phyloP scores from a whole-genome alignment of 2,113 vertebrate species.

The Dromaius novaehollandiae region DNA sequence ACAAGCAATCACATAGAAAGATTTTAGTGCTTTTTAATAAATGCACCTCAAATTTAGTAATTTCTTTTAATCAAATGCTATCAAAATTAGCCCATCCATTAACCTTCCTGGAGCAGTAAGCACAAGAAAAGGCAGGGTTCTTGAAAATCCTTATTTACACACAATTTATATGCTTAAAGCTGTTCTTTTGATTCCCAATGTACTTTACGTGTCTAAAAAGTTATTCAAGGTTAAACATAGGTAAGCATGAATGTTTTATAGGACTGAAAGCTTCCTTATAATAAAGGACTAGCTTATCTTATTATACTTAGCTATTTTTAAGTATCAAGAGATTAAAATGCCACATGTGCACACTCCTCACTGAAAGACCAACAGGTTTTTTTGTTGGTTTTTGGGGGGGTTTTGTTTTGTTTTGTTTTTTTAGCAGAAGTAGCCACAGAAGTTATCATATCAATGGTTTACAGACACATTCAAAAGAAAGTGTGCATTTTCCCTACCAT shows the following conservation, averaged over 20 bases:
- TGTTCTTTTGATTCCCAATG: background rate
- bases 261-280: background rate
- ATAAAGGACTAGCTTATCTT: background rate
- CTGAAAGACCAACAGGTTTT: background rate
- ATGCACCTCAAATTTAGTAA: background rate
- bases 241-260: background rate
- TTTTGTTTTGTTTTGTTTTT: no score
- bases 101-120: background rate
- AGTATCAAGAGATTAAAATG: background rate
- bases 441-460: background rate
- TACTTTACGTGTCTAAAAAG: background rate
- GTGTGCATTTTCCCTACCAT: background rate
- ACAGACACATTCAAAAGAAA: background rate
- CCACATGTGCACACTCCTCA: background rate
- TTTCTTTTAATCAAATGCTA: background rate
- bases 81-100: background rate
- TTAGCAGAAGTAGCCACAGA: background rate
- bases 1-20: background rate
- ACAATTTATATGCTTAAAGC: background rate
- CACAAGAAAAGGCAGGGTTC: background rate
- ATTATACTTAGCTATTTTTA: background rate
- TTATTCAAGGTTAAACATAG: background rate
- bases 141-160: background rate
- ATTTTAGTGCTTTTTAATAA: background rate
- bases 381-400: no score